A percentile compares a stretch with the other conserved stretches of the same genome.
phyloP scores from a whole-genome alignment of 2,113 vertebrate species.

The Haplochromis vanheusdeni region DNA sequence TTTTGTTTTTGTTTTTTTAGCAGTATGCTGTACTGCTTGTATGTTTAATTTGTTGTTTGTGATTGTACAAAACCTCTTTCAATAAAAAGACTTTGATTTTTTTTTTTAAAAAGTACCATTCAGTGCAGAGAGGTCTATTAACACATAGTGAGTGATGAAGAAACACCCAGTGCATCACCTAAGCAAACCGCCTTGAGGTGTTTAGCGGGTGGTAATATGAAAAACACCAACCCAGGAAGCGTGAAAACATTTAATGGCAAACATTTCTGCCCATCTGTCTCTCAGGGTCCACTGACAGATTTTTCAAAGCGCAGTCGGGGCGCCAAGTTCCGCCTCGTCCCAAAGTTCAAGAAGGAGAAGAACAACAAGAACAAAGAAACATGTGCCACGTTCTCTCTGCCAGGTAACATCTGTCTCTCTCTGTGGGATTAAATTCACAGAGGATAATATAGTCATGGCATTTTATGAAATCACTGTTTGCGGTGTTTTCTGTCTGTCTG shows the following conservation, averaged over 20 bases:
- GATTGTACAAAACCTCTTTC: not conserved
- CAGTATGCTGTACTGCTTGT: not conserved
- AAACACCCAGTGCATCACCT: not conserved
- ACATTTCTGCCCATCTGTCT: not conserved
- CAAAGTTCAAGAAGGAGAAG: slow-evolving; percentile 97
- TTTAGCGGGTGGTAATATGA: rapidly evolving
- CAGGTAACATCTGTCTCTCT: slow-evolving; percentile 69
- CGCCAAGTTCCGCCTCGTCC: slow-evolving; percentile 92
- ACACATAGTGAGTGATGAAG: not conserved
- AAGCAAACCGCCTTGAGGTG: not conserved
- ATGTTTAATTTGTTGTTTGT: not conserved
- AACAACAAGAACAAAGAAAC: slow-evolving; percentile 90
- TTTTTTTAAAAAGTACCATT: too few species aligned
- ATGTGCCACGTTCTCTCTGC: slow-evolving; percentile 74
- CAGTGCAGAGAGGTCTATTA: not conserved
- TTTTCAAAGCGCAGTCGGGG: slow-evolving; percentile 86
- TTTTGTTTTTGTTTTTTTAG: not conserved
- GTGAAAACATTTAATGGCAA: not conserved
- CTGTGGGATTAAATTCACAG: not conserved
- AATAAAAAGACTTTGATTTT: not conserved
- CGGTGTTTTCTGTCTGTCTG: slow-evolving; percentile 16
- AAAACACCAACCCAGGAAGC: not conserved
- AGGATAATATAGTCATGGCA: rapidly evolving
- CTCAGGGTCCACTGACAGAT: slow-evolving; percentile 78
- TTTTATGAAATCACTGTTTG: not conserved